Percentiles rank a stretch among this genome's conserved stretches.
Evolutionary conservation across 2,113 vertebrate species (phyloP).

Genomic region (Paracanthobrama guichenoti): DNA sequence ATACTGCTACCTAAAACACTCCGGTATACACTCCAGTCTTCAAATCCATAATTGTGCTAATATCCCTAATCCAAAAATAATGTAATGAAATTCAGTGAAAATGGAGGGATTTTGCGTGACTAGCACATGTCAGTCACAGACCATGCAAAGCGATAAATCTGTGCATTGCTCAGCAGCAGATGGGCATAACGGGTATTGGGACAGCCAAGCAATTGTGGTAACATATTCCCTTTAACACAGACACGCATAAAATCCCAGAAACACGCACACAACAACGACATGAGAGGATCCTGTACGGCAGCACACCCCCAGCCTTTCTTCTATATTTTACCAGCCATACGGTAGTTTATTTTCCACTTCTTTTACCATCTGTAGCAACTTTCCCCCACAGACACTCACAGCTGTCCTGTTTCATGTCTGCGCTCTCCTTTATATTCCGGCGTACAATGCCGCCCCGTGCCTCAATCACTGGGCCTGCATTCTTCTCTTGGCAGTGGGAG

Average conservation of each 20-base stretch:
- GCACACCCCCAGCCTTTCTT: slow-evolving; percentile 56
- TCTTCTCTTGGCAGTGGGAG: slow-evolving; percentile 41
- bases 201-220: slow-evolving; percentile 44
- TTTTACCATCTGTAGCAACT: slow-evolving; percentile 78
- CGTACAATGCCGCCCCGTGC: slow-evolving; percentile 54
- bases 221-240: slow-evolving; percentile 46
- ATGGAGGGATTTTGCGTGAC: slow-evolving; percentile 34
- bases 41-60: slow-evolving; percentile 20
- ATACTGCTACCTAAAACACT: not conserved
- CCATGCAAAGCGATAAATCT: slow-evolving; percentile 40
- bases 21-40: not conserved
- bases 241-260: slow-evolving; percentile 36
- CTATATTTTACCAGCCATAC: slow-evolving; percentile 67
- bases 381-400: slow-evolving; percentile 81
- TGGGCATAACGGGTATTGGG: slow-evolving; percentile 53
- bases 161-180: slow-evolving; percentile 52
- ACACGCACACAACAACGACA: slow-evolving; percentile 35
- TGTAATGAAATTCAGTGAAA: slow-evolving; percentile 33
- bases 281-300: slow-evolving; percentile 45
- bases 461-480: slow-evolving; percentile 47
- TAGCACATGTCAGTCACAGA: slow-evolving; percentile 42
- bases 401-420: slow-evolving; percentile 80
- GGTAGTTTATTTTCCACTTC: slow-evolving; percentile 66
- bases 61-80: slow-evolving; percentile 46
- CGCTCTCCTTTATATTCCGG: slow-evolving; percentile 62